Percentiles rank a stretch among this genome's conserved stretches.
These are phyloP conservation scores for Egretta garzetta DNA, from an alignment of 2,113 vertebrate genomes.

Conservation along the genomic window DNA sequence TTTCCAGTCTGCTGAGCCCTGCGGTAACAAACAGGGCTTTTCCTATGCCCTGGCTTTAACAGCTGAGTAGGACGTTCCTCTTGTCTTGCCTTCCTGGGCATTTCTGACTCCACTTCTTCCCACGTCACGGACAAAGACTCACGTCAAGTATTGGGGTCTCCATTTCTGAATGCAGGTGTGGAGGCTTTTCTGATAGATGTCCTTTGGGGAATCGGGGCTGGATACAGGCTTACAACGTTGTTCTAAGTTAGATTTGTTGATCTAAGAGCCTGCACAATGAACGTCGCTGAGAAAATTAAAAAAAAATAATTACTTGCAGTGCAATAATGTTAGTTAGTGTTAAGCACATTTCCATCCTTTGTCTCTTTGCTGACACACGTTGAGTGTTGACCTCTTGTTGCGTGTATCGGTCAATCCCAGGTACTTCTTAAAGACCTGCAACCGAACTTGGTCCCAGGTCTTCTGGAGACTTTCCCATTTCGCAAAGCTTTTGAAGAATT, in stretches of 20 bases:
- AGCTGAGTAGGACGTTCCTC: fast-evolving
- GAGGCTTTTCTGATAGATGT: not conserved
- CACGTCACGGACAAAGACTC: fast-evolving
- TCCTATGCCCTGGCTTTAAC: not conserved
- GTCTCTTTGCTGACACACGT: not conserved
- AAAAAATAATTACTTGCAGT: not conserved
- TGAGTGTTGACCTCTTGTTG: not conserved
- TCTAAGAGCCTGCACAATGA: not conserved
- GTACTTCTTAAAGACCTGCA: not conserved
- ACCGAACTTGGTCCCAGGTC: not conserved
- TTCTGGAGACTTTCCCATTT: not conserved
- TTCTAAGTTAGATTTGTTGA: not conserved
- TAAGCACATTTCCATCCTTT: not conserved
- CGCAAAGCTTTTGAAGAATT: not conserved
- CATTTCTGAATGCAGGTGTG: not conserved
- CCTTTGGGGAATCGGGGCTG: not conserved
- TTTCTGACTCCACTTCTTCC: not conserved
- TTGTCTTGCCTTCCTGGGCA: not conserved
- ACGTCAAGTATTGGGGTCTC: not conserved
- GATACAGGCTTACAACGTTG: not conserved
- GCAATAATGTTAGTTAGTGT: not conserved
- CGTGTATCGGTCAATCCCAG: not conserved
- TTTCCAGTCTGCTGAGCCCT: not conserved
- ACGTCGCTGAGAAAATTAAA: not conserved
- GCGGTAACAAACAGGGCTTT: not conserved